Base-by-base conservation (phyloP, 30 jellyfish, hydroid and myxozoan genomes). In the Aurelia sp. region DNA sequence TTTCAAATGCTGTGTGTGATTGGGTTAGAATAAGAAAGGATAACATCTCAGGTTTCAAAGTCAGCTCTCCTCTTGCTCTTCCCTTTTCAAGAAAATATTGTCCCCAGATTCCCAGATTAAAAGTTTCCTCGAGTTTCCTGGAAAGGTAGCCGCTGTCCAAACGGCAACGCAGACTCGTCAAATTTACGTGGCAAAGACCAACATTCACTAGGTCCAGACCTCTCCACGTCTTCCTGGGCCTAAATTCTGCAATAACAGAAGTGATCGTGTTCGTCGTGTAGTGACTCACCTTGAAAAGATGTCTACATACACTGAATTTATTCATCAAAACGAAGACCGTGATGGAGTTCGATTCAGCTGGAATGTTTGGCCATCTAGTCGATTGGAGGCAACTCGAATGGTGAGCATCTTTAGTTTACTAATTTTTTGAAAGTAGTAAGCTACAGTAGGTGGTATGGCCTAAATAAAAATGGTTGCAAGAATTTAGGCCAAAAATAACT, bases 321-420 rank as follows among this genome's bases (percentile, higher is more conserved):
- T 96, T 33, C 95, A 96, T 80, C 98, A 96, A 83, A 90, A 96
- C 83, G 99, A 96, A 83, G 98, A 96, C 73, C 90, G 98, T 35
- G 99, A 96, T 91, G 99, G 99, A 18, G 81, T 96, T 22, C 84
- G 99, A 57, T 96, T 96, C 85, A 84, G 97, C 47, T 96, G 99
- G 99, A 96, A 96, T 82, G 98, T 96, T 20, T 96, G 98, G 98
- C 99, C 99, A 9, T 96, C 99, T 15, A 96, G 97, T 78, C 74
- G 98, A 64, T 95, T 88, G 19, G 98, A 96, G 63, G 99, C 99
- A 1, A 96, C 98, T 7, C 89, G 98, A 67, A 91, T 96, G 99
- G 99, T 96, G 50, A 41, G 94, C 18, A 78, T 5, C 15, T 44
- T 44, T n/a, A n/a, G n/a, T n/a, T n/a, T n/a, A n/a, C n/a, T n/a